Evolutionary conservation across 2,888 invertebrate genomes (phyloP).

Genomic region (Myopa tessellatipennis): DNA sequence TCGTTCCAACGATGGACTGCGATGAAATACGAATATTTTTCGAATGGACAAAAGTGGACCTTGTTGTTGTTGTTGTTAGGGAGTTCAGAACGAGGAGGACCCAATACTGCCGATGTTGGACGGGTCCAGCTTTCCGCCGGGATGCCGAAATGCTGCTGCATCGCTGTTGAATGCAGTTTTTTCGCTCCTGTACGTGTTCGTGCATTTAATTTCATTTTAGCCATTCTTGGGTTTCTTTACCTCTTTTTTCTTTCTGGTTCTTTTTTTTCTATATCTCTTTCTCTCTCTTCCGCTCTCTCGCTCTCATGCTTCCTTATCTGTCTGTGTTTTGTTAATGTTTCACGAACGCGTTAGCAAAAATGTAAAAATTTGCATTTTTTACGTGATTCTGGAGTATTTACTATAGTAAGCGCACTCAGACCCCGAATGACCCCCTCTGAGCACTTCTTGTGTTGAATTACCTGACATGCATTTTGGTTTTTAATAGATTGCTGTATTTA

Average conservation of each 20-base stretch:
- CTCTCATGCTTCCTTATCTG: neutral
- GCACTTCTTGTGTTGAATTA: no score
- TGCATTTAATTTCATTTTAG: constrained; percentile 51
- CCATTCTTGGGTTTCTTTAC: constrained; percentile 38
- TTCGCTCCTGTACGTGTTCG: constrained; percentile 47
- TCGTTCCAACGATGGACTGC: no score
- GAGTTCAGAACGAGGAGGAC: neutral
- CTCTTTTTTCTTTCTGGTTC: constrained; percentile 28
- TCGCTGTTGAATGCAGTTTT: neutral
- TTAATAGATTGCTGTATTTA: constrained; percentile 26
- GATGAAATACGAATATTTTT: no score
- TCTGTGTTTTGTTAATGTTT: constrained; percentile 16
- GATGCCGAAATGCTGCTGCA: neutral
- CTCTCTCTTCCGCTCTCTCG: constrained; percentile 10
- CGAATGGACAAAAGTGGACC: no score
- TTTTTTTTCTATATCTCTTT: no score
- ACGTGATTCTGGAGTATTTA: constrained; percentile 50
- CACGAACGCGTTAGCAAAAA: constrained; percentile 35
- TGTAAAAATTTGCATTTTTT: constrained; percentile 51
- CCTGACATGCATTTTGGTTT: neutral
- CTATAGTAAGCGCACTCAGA: neutral
- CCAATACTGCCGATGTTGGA: no score
- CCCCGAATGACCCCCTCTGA: no score
- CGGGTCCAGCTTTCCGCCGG: no score
- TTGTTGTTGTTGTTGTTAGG: neutral